Percentiles rank a stretch among this genome's conserved stretches.
phyloP scores from a whole-genome alignment of 2,888 invertebrate genomes.

The Hofmannophila pseudospretella region DNA sequence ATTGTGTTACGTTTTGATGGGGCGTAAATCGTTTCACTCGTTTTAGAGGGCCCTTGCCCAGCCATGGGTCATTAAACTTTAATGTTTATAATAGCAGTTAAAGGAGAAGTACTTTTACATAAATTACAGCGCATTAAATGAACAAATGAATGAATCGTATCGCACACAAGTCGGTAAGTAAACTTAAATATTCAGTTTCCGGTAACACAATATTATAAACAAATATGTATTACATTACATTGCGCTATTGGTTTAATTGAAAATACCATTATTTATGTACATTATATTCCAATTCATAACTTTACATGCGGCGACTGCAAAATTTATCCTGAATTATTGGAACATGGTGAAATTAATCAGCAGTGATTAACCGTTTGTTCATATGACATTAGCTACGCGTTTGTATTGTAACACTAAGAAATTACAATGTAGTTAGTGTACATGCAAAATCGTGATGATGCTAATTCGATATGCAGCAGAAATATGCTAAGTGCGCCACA shows the following conservation, averaged over 20 bases:
- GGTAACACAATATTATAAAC: too few relatives aligned
- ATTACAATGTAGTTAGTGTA: slow-evolving; percentile 19
- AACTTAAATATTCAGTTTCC: too few relatives aligned
- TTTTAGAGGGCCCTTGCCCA: slow-evolving; percentile 10
- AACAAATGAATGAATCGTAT: slow-evolving; percentile 8
- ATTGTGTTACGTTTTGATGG: slow-evolving; percentile 9
- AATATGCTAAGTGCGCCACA: slow-evolving; percentile 3
- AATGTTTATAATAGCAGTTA: slow-evolving; percentile 12
- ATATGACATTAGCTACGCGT: slow-evolving; percentile 9
- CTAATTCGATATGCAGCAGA: slow-evolving; percentile 15
- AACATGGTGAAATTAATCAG: slow-evolving; percentile 7
- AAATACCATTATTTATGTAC: slow-evolving; percentile 9
- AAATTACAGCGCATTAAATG: slow-evolving; percentile 8
- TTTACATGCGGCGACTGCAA: slow-evolving; percentile 5
- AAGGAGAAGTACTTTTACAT: slow-evolving; percentile 8
- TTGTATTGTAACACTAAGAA: slow-evolving; percentile 8
- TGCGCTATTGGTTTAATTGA: too few relatives aligned
- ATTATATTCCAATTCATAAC: slow-evolving; percentile 7
- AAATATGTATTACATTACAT: too few relatives aligned
- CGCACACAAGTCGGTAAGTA: too few relatives aligned
- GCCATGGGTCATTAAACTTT: slow-evolving; percentile 12
- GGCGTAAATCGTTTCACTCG: slow-evolving; percentile 10
- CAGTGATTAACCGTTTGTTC: slow-evolving; percentile 7
- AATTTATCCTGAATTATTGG: slow-evolving; percentile 4
- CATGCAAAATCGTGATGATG: slow-evolving; percentile 22